Evolutionary conservation across 2,888 invertebrate genomes (phyloP), one percentile per base, ranked within the genome.

Genomic region (Phragmatobia fuliginosa): DNA sequence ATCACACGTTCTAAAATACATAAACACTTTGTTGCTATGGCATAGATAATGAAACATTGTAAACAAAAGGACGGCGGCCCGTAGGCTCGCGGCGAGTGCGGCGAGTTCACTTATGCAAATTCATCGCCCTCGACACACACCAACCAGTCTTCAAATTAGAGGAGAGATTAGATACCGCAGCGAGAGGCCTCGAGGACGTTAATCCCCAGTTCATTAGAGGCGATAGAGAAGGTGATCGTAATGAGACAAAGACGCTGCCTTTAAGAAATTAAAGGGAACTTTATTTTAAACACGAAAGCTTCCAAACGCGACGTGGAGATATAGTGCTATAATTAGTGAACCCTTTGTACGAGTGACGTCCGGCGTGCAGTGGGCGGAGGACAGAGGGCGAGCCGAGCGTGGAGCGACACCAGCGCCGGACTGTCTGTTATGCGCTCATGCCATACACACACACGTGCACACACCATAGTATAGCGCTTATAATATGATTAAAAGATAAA

Each of bases 91-190:
- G 21, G 62, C 36, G 41, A 21, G 67, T 62, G 62, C 14, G 21
- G 62, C 36, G 41, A 21, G 67, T 62, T 56, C 72, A 70, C 80
- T 80, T 87, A 88, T 88, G 88, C 85, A 87, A 87, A 88, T 87
- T 80, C 77, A 73, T 81, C 76, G 83, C 82, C 83, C 71, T 71
- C 76, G 81, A 74, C 45, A 16, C 25, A 33, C 56, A 83, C 84
- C 81, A 76, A 84, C 84, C 78, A 75, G 73, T 75, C 81, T 80
- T 80, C 84, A 83, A 87, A 86, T 87, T 85, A 87, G 85, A 83
- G 83, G 80, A 84, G 83, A 84, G 86, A 87, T 87, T 84, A 67
- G 58, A 67, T 58, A 65, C 33, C 60, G 52, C 64, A 56, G 56
- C 83, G 86, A 82, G 83, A 79, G 78, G 76, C 45, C 76, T 38